Evolutionary conservation across 2,888 invertebrate species (phyloP), one percentile per base, ranked within the genome.

Genomic region (Noctua comes): DNA sequence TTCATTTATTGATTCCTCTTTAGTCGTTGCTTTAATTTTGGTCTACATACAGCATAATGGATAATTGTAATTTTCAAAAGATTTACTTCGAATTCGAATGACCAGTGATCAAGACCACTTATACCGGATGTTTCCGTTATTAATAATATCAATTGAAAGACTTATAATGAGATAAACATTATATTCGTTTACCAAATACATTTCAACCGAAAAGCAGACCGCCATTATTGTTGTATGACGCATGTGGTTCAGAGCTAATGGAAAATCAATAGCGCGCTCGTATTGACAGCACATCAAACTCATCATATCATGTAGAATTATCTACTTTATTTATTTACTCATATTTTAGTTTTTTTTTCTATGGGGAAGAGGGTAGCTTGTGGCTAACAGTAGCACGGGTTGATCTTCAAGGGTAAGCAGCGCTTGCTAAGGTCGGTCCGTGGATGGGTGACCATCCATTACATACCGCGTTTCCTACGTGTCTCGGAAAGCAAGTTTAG

Each of bases 181-280:
- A 71, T 10, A 40, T 65, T 24, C 24, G n/a, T 68, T 72, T 36
- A 73, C 36, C n/a, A 18, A 36, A 51, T 76, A 43, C 27, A 69
- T 70, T 73, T 27, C 11, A 46, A 48, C 62, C n/a, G 21, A 43
- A 83, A 76, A 62, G 8, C 70, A 6, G 69, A 48, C 51, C 27
- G 57, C 40, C 73, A 40, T 74, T 62, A 66, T 66, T 36, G 59
- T 6, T 18, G 66, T 46, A 43, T 85, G 81, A 84, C 88, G 82
- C 84, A 81, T 76, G 40, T 57, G 54, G 66, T 54, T 76, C 51
- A 43, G 36, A 54, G 48, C 57, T 88, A 85, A 88, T 88, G 86
- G 80, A 72, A 89, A 88, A 88, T 88, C 88, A 84, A 89, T 88
- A 85, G 57, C 51, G 40, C n/a, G 16, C n/a, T 54, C 7, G 54